Base-by-base conservation (phyloP, 1,140 invertebrate genomes). In the Scaptomyza pallida region DNA sequence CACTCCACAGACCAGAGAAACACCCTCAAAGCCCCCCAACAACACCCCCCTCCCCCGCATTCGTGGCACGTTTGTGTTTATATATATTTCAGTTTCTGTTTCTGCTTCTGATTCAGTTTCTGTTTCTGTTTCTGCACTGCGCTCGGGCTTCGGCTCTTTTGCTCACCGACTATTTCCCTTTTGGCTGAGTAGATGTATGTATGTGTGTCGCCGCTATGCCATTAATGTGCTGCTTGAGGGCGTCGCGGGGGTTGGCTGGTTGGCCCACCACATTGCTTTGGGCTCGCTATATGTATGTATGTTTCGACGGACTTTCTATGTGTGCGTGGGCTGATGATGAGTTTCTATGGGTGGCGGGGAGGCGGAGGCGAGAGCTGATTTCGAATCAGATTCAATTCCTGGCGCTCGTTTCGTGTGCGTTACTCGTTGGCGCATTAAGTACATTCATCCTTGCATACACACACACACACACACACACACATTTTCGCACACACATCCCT, bases 341-440 rank as follows among this genome's bases (percentile, higher is more conserved):
- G 44, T 40, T 50, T 62, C 45, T 56, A 56, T 65, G 61, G 69
- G 51, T n/a, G n/a, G n/a, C n/a, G n/a, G n/a, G n/a, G n/a, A n/a
- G n/a, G n/a, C n/a, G n/a, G n/a, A n/a, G n/a, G n/a, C n/a, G n/a
- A n/a, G n/a, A 54, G 63, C 70, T 65, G 54, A 54, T 69, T 61
- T 54, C 60, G 60, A 17, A 62, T 76, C 62, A 70, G 78, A 79
- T 75, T 80, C 59, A 61, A 57, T 61, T 67, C 50, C 43, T 47
- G 43, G 37, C 30, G 26, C 37, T 41, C 63, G 63, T 74, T 72
- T 81, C 63, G 72, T 83, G 67, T 83, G 75, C 72, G 79, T 65
- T 76, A 60, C 75, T 85, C 72, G 81, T 85, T 85, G 80, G 63
- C 81, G 81, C 81, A 86, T 85, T 85, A 80, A 80, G 80, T 75